A percentile compares a stretch with the other conserved stretches of the same genome.
Evolutionary conservation across 2,888 invertebrate genomes (phyloP).

Genomic region (Cyclophora punctaria): DNA sequence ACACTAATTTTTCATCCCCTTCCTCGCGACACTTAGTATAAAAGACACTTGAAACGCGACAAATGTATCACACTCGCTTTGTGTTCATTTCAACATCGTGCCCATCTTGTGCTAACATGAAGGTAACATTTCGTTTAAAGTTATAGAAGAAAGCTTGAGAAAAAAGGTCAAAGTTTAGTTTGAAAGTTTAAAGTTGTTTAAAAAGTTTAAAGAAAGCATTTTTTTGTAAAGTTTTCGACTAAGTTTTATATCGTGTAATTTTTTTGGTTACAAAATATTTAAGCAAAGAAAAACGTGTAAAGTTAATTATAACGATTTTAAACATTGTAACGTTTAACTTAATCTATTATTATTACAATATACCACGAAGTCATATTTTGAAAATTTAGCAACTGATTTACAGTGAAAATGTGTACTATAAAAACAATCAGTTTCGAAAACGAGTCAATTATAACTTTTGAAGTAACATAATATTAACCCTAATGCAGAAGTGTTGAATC

Average conservation of each 20-base stretch:
- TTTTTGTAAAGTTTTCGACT: too few relatives aligned
- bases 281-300: too few relatives aligned
- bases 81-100: neutral
- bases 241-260: too few relatives aligned
- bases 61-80: slow-evolving; percentile 28
- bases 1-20: slow-evolving; percentile 58
- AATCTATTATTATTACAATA: too few relatives aligned
- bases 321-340: too few relatives aligned
- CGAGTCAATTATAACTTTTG: too few relatives aligned
- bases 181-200: neutral
- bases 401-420: neutral
- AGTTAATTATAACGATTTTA: too few relatives aligned
- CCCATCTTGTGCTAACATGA: slow-evolving; percentile 12
- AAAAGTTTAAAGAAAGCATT: neutral
- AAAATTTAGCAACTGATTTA: neutral
- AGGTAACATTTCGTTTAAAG: slow-evolving; percentile 19
- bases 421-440: neutral
- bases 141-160: neutral
- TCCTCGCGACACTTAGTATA: slow-evolving; percentile 38
- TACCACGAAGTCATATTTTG: neutral
- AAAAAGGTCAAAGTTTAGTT: neutral
- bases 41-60: slow-evolving; percentile 32
- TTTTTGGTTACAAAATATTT: too few relatives aligned
- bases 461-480: too few relatives aligned
- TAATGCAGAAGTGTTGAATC: too few relatives aligned